Base-by-base conservation (phyloP, 1,140 invertebrate species). In the Zaprionus nigranus region DNA sequence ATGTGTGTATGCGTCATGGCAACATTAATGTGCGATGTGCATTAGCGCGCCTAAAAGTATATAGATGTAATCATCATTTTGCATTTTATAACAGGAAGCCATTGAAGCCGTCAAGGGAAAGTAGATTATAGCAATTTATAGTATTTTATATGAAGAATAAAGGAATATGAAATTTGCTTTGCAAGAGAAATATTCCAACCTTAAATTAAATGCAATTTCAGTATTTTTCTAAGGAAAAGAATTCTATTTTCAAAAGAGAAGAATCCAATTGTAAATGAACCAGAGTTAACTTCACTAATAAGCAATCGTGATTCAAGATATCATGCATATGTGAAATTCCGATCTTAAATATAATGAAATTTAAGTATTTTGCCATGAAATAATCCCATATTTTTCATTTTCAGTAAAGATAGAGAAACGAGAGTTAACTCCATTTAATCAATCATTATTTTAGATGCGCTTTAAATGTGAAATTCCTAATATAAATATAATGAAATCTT, bases 1-100 rank as follows among this genome's bases (percentile, higher is more conserved):
- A n/a, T 59, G 61, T 81, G 78, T 79, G 24, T 59, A 61, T 81
- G 78, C 75, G 84, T 88, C 85, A 88, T 81, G 74, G 43, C 67
- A 64, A 57, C 70, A 56, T 75, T 63, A 82, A 84, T 75, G 71
- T 56, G 59, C 36, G 66, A 34, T 75, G 72, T 76, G 74, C 61
- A 72, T 71, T 68, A 71, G 61, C 58, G 61, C 74, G 60, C 75
- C 69, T 58, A 75, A 78, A 74, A 75, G 75, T 51, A 66, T 64
- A 78, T 68, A 74, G 64, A 59, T n/a, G 36, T 67, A 46, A 69
- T 73, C 65, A 75, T 68, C 30, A 66, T 62, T 82, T 69, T 43
- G 36, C 58, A 56, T 46, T 71, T 73, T 62, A 57, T 57, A 36
- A 34, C 20, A 30, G 3, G 24, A 46, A 62, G 40, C 56, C 54